Evolutionary conservation across 2,888 invertebrate genomes (phyloP).

Genomic region (Melanophora roralis): DNA sequence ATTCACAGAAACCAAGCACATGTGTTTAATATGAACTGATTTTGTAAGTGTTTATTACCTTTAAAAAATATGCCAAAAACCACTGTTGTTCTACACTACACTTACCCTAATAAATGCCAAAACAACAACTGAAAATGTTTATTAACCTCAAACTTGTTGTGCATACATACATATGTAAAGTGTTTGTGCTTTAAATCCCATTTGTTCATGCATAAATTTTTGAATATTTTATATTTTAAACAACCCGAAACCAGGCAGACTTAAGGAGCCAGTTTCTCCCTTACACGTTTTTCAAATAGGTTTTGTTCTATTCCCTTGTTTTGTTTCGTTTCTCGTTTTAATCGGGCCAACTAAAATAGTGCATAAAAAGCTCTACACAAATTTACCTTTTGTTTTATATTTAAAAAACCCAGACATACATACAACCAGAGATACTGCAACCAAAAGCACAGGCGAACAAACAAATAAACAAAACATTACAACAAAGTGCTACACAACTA

Average conservation of each 20-base stretch:
- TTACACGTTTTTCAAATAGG: neutral
- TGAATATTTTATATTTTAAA: slow-evolving; percentile 52
- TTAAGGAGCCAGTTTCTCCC: neutral
- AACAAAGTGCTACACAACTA: neutral
- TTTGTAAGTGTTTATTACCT: neutral
- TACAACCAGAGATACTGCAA: slow-evolving; percentile 5
- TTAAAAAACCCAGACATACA: slow-evolving; percentile 32
- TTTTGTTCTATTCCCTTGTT: neutral
- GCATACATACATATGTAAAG: neutral
- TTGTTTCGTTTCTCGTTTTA: neutral
- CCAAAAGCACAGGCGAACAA: too few relatives aligned
- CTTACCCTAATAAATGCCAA: slow-evolving; percentile 28
- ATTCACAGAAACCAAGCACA: neutral
- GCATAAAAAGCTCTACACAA: slow-evolving; percentile 33
- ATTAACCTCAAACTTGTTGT: neutral
- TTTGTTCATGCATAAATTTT: slow-evolving; percentile 50
- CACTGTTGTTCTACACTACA: slow-evolving; percentile 4
- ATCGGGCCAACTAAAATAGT: neutral
- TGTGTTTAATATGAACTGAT: neutral
- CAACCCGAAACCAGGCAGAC: neutral
- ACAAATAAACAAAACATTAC: too few relatives aligned
- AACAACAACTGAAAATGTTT: neutral
- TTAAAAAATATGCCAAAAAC: slow-evolving; percentile 45
- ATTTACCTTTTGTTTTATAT: slow-evolving; percentile 38
- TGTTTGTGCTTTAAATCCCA: slow-evolving; percentile 54